Evolutionary conservation across 2,888 invertebrate species (phyloP).

Genomic region (Stenichneumon culpator): DNA sequence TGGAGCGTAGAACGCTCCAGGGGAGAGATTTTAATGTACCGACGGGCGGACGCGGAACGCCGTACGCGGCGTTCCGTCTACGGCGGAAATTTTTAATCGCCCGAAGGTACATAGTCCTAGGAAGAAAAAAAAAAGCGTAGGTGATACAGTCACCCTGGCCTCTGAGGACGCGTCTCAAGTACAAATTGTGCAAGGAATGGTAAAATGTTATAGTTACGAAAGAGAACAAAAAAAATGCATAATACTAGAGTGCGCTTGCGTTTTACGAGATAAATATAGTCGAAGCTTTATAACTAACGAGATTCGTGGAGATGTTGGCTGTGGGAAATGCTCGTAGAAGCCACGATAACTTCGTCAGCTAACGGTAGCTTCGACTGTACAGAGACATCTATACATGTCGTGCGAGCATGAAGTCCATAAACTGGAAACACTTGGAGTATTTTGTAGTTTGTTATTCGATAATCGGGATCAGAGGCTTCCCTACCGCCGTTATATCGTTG

Average conservation of each 20-base stretch:
- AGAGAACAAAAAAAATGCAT: conserved; percentile 33
- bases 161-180: conserved; percentile 42
- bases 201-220: conserved; percentile 43
- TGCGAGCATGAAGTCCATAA: background rate
- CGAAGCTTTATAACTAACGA: background rate
- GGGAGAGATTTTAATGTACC: background rate
- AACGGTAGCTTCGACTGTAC: background rate
- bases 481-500: conserved; percentile 11
- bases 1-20: background rate
- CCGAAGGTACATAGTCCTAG: background rate
- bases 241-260: conserved; percentile 33
- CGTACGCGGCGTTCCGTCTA: no score
- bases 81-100: background rate
- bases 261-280: conserved; percentile 22
- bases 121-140: background rate
- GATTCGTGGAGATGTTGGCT: background rate
- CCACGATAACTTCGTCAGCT: background rate
- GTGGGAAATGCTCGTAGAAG: background rate
- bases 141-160: conserved; percentile 6
- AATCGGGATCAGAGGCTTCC: background rate
- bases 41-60: background rate
- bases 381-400: background rate
- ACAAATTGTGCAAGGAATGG: conserved; percentile 60
- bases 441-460: conserved; percentile 42
- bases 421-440: conserved; percentile 7